Percentiles rank a stretch among this genome's conserved stretches.
Conservation (phyloP, 2,797 vertebrate species). For the Argyrosomus regius region DNA sequence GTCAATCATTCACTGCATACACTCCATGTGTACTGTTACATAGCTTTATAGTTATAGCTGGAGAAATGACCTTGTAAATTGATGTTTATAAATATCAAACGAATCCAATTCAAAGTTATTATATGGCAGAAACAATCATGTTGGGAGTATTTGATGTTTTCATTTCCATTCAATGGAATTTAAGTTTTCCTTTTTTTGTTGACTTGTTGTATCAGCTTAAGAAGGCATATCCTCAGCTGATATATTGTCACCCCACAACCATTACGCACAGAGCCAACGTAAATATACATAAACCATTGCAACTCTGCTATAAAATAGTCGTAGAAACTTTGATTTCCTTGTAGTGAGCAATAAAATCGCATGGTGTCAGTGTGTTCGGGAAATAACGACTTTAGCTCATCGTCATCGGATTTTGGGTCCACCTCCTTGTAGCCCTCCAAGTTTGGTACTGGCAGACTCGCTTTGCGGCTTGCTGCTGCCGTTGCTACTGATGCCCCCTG, state of each 20-base stretch:
- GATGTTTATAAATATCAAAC: neutral
- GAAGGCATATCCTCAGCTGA: neutral
- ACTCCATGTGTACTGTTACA: neutral
- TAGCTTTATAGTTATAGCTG: too few relatives aligned
- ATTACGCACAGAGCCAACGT: too few relatives aligned
- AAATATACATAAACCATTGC: neutral
- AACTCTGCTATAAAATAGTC: accelerated
- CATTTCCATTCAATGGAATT: neutral
- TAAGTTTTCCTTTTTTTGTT: neutral
- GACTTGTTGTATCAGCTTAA: neutral
- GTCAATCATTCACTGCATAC: too few relatives aligned
- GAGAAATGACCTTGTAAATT: too few relatives aligned
- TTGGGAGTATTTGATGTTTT: too few relatives aligned
- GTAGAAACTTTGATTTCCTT: neutral
- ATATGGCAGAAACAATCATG: neutral
- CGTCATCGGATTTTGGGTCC: slow-evolving; percentile 25
- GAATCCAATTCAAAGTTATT: neutral
- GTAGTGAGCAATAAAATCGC: neutral
- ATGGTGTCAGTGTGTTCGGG: slow-evolving; percentile 51
- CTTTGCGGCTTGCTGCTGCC: neutral
- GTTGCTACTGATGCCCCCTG: too few relatives aligned
- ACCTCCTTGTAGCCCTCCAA: neutral
- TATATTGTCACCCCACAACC: too few relatives aligned
- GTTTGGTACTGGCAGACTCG: neutral
- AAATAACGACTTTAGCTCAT: accelerated